These are phyloP conservation scores for Mystacides longicornis DNA, from an alignment of 2,888 invertebrate species.

Conservation along the genomic window DNA sequence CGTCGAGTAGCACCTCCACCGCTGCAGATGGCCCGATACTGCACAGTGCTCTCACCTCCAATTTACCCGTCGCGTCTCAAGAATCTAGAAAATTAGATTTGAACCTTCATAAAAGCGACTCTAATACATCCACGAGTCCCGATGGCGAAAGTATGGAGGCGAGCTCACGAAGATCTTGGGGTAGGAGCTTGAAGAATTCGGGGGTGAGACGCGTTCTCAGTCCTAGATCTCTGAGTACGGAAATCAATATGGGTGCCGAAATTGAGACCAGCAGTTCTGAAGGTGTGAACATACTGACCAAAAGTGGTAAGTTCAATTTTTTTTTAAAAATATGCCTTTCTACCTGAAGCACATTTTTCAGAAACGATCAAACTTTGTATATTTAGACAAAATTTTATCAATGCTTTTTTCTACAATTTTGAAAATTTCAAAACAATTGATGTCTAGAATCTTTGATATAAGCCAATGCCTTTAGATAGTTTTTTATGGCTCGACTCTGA, in stretches of 20 bases:
- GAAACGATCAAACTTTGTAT: no score
- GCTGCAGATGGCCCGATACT: conserved; percentile 24
- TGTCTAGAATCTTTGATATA: no score
- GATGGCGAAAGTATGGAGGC: conserved; percentile 16
- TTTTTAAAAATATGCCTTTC: not conserved
- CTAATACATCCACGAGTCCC: conserved; percentile 26
- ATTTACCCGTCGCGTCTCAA: conserved; percentile 11
- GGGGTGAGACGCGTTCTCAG: conserved; percentile 23
- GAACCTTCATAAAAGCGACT: conserved; percentile 34
- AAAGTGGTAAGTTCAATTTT: conserved; percentile 19
- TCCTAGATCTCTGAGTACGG: conserved; percentile 27
- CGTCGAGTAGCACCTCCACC: conserved; percentile 16
- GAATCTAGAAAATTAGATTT: conserved; percentile 30
- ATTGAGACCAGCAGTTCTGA: conserved; percentile 41
- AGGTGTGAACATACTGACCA: conserved; percentile 28
- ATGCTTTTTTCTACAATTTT: no score
- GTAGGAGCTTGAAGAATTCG: conserved; percentile 20
- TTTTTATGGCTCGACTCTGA: no score
- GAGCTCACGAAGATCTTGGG: conserved; percentile 11
- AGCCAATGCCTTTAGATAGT: no score
- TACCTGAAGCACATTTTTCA: no score
- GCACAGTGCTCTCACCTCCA: conserved; percentile 22
- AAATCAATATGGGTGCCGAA: conserved; percentile 31
- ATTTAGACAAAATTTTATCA: no score
- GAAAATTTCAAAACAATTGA: no score